Evolutionary conservation across 2,113 vertebrate species (phyloP), one percentile per base, ranked within the genome.

Genomic region (Ibidorhyncha struthersii): DNA sequence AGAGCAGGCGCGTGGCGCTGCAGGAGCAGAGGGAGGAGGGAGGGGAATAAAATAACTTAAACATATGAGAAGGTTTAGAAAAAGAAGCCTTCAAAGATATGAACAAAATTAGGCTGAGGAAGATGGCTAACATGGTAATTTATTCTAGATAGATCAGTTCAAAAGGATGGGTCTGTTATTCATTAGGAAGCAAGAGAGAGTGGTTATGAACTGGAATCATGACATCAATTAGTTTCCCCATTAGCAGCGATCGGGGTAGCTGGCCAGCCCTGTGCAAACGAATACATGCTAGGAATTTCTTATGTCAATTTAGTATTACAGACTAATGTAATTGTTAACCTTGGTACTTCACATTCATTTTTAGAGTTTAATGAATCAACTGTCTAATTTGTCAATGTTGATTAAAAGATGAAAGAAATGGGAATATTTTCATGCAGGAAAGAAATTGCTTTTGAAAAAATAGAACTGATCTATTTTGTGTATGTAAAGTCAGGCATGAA

Each of bases 151-250:
- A 90, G 67, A 79, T 74, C 43, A 6, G 83, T 91, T 94, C 79
- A 93, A 95, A 97, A 95, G 85, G 89, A 90, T 63, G 88, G 76
- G 72, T 67, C 93, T 91, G 84, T 56, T 91, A 70, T 79, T 86
- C 95, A 93, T 98, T 96, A 95, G 84, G 93, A 93, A 91, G 85
- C 90, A 87, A 86, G 93, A 84, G 78, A 96, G 86, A 91, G 67
- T 73, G 63, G 90, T 96, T 96, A 96, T 85, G 89, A 93, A 93
- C 89, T 97, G 58, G 93, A 95, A 96, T 96, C 91, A 78, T 89
- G 95, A 97, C 97, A 97, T 97, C 96, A 95, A 96, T 98, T 97
- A 93, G 84, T 91, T 92, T 96, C 69, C 79, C 91, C 94, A 94
- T 97, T 97, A 96, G 96, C 30, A 22, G 90, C 71, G 89, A 93